phyloP scores from a whole-genome alignment of 2,888 invertebrate species.

The Caenorhabditis afra region DNA sequence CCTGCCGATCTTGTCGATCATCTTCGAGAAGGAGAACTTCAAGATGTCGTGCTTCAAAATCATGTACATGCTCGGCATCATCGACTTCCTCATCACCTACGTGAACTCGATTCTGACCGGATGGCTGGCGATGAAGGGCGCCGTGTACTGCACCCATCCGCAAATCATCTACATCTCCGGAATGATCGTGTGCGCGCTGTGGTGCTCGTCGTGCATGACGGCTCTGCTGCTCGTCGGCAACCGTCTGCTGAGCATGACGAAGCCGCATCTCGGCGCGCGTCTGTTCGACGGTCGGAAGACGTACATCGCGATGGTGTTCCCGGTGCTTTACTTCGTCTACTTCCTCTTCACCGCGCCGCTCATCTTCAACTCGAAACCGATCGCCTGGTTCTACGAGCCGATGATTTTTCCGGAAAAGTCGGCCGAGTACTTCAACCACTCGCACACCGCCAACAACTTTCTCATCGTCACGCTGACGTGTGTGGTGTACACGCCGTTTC shows the following conservation, averaged over 20 bases:
- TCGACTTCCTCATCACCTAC: constrained; percentile 43
- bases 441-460: constrained; percentile 43
- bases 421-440: constrained; percentile 43
- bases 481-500: constrained; percentile 41
- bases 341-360: constrained; percentile 61
- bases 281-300: constrained; percentile 41
- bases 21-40: constrained; percentile 42
- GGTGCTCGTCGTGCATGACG: constrained; percentile 58
- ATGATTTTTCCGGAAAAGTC: constrained; percentile 47
- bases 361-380: constrained; percentile 52
- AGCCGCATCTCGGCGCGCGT: constrained; percentile 23
- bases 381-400: constrained; percentile 64
- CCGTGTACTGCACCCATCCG: constrained; percentile 51
- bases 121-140: constrained; percentile 48
- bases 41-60: constrained; percentile 53
- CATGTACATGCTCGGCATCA: constrained; percentile 47
- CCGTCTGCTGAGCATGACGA: constrained; percentile 50
- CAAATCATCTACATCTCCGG: constrained; percentile 51
- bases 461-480: constrained; percentile 36
- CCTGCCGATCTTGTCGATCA: constrained; percentile 36
- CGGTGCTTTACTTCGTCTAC: constrained; percentile 55
- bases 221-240: constrained; percentile 59
- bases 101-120: constrained; percentile 46
- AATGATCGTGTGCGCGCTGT: constrained; percentile 51
- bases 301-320: constrained; percentile 43